phyloP scores from a whole-genome alignment of 2,797 vertebrate species.

The Chaetophractus vellerosus region DNA sequence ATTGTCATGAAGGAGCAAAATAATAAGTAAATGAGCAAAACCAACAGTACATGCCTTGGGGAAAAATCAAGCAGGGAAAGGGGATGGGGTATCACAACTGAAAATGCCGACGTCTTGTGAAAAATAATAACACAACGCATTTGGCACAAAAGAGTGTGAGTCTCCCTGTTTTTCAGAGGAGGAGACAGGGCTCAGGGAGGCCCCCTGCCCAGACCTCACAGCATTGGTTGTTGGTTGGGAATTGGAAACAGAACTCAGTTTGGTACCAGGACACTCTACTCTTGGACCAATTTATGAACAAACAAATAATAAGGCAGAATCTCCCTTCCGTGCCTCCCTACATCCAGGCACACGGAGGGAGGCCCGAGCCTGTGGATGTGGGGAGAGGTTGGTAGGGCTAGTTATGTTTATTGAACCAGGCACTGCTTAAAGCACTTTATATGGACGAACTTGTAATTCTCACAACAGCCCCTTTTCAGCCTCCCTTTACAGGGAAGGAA shows the following conservation, averaged over 20 bases:
- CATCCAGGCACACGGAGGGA: background rate
- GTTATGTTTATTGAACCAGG: background rate
- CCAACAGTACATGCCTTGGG: background rate
- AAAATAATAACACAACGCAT: background rate
- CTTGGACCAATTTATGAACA: background rate
- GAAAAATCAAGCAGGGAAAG: conserved; percentile 17
- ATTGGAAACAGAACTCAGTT: background rate
- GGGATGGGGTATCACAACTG: background rate
- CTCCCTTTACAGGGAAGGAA: background rate
- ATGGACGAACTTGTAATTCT: background rate
- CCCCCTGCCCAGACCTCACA: background rate
- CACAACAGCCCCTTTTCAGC: background rate
- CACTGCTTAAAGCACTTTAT: background rate
- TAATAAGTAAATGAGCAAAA: background rate
- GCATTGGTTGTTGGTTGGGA: fast-evolving
- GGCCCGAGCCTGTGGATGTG: background rate
- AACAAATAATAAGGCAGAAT: background rate
- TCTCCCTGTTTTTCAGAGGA: background rate
- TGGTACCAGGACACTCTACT: background rate
- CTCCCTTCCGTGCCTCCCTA: background rate
- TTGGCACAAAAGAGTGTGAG: background rate
- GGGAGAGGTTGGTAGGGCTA: background rate
- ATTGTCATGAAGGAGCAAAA: background rate
- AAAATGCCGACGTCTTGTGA: background rate
- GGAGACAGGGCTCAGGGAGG: background rate